Evolutionary conservation across 2,113 vertebrate species (phyloP).

Genomic region (zebrafish (Danio rerio)): DNA sequence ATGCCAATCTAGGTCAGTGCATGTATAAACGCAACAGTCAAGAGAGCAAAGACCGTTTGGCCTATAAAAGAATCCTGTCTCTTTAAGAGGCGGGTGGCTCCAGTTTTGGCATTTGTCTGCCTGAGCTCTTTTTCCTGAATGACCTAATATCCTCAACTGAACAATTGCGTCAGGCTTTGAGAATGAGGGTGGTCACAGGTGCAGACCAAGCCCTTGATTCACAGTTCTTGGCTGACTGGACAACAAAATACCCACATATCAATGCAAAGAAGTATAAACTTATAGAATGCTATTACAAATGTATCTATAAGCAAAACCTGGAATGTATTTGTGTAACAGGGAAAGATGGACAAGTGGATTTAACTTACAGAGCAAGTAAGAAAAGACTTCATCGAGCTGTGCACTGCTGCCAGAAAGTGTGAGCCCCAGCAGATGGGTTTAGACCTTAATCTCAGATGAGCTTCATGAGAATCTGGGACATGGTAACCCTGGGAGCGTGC

Average conservation of each 20-base stretch:
- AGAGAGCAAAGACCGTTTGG: slow-evolving; percentile 45
- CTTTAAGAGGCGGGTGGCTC: slow-evolving; percentile 79
- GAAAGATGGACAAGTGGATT: slow-evolving; percentile 47
- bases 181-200: slow-evolving; percentile 85
- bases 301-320: neutral
- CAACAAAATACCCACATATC: slow-evolving; percentile 45
- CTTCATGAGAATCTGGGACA: slow-evolving; percentile 69
- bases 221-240: slow-evolving; percentile 58
- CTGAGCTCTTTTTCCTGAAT: slow-evolving; percentile 77
- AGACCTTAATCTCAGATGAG: slow-evolving; percentile 74
- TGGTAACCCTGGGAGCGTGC: slow-evolving; percentile 49
- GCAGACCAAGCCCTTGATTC: slow-evolving; percentile 69
- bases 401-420: slow-evolving; percentile 70
- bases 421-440: slow-evolving; percentile 70
- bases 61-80: slow-evolving; percentile 70
- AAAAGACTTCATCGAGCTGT: slow-evolving; percentile 47
- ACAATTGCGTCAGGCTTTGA: slow-evolving; percentile 83
- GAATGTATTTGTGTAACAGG: slow-evolving; percentile 28
- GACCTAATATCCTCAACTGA: slow-evolving; percentile 87
- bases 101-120: slow-evolving; percentile 74
- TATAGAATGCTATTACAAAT: neutral
- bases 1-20: slow-evolving; percentile 21
- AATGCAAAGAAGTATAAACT: neutral
- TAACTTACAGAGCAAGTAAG: slow-evolving; percentile 31
- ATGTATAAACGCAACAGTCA: slow-evolving; percentile 38